Percentiles rank a stretch among this genome's conserved stretches.
These are phyloP conservation scores for Mystacornis crossleyi DNA, from an alignment of 2,113 vertebrate genomes.

Conservation along the genomic window DNA sequence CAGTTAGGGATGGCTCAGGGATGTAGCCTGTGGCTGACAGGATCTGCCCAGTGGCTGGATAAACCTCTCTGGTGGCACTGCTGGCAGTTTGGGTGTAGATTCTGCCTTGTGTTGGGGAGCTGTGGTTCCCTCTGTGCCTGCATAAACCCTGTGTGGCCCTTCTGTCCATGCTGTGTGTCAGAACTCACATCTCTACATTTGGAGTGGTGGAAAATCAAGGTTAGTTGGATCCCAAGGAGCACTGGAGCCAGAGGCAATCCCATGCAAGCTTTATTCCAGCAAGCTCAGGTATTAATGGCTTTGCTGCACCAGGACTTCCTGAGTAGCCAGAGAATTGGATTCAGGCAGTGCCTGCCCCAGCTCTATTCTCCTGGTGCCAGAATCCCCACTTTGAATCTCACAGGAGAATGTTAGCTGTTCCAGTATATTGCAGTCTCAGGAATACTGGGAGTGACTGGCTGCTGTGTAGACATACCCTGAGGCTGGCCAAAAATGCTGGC, in stretches of 20 bases:
- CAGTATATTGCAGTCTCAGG: background rate
- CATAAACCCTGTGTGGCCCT: background rate
- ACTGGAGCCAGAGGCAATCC: background rate
- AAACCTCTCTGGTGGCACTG: background rate
- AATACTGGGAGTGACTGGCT: slow-evolving; percentile 32
- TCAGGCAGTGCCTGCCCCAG: background rate
- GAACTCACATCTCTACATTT: background rate
- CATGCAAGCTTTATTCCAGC: background rate
- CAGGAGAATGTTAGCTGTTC: background rate
- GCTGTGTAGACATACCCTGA: background rate
- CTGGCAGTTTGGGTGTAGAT: background rate
- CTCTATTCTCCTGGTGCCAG: background rate
- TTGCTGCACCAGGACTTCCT: background rate
- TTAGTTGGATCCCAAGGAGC: background rate
- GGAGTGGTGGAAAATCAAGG: background rate
- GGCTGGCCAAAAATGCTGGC: slow-evolving; percentile 51
- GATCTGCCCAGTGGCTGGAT: background rate
- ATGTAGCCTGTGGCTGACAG: background rate
- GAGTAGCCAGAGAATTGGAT: background rate
- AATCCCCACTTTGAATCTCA: background rate
- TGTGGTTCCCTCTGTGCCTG: background rate
- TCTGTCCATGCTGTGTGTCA: background rate
- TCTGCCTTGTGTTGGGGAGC: background rate
- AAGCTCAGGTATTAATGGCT: background rate
- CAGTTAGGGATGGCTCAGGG: background rate